Conservation (phyloP, 2,888 invertebrate genomes). For the Adineta ricciae region DNA sequence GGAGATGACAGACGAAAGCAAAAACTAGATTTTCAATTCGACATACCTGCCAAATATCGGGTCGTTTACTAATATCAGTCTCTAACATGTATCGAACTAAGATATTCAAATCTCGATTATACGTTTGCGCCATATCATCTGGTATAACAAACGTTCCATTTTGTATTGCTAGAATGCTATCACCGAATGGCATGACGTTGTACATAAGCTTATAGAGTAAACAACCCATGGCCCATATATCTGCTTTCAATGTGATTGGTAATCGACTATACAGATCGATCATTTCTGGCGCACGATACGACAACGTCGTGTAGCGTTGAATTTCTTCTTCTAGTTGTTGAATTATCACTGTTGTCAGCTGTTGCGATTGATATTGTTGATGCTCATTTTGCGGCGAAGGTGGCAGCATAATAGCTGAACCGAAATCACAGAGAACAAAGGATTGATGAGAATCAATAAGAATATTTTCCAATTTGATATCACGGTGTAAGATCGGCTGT, state of each 20-base stretch:
- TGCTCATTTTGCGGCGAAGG: slow-evolving; percentile 43
- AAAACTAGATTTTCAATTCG: neutral
- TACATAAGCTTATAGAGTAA: slow-evolving; percentile 77
- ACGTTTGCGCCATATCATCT: slow-evolving; percentile 23
- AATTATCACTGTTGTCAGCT: slow-evolving; percentile 65
- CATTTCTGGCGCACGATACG: slow-evolving; percentile 83
- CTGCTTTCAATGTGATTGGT: slow-evolving; percentile 69
- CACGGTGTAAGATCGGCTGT: slow-evolving; percentile 80
- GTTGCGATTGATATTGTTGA: slow-evolving; percentile 37
- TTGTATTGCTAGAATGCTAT: slow-evolving; percentile 81
- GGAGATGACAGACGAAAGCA: too few relatives aligned
- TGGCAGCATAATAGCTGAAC: slow-evolving; percentile 72
- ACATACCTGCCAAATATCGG: slow-evolving; percentile 66
- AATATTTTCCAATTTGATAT: slow-evolving; percentile 83
- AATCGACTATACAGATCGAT: slow-evolving; percentile 75
- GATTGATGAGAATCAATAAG: slow-evolving; percentile 56
- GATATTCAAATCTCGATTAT: slow-evolving; percentile 26
- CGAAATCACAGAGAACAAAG: slow-evolving; percentile 76
- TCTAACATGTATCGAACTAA: slow-evolving; percentile 63
- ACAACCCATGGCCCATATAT: slow-evolving; percentile 68
- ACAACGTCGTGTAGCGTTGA: slow-evolving; percentile 67
- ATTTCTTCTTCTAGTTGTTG: slow-evolving; percentile 56
- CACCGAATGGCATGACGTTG: slow-evolving; percentile 77
- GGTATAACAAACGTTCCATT: slow-evolving; percentile 76
- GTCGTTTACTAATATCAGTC: slow-evolving; percentile 68